Conservation (phyloP, 2,113 vertebrate genomes). For the Rattus norvegicus region DNA sequence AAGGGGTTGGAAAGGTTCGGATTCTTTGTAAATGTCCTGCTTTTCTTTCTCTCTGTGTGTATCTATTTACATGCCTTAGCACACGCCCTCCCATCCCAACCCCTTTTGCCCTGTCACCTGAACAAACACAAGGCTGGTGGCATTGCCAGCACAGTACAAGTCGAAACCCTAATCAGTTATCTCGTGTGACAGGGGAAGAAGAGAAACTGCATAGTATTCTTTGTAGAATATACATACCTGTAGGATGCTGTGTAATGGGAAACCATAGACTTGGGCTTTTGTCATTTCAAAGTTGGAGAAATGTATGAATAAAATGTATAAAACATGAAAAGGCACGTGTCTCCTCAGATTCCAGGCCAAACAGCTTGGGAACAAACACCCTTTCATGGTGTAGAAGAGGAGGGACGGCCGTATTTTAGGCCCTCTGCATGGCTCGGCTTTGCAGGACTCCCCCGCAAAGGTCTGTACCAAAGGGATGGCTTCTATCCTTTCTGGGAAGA, state of each 20-base stretch:
- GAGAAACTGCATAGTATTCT: slow-evolving; percentile 81
- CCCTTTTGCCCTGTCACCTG: slow-evolving; percentile 63
- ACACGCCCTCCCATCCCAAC: slow-evolving; percentile 70
- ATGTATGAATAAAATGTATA: slow-evolving; percentile 77
- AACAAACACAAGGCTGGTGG: slow-evolving; percentile 58
- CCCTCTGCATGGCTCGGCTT: background rate
- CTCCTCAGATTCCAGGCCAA: slow-evolving; percentile 64
- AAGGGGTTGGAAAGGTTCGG: slow-evolving; percentile 69
- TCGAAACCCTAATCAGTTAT: slow-evolving; percentile 71
- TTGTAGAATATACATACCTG: slow-evolving; percentile 82
- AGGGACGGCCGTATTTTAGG: background rate
- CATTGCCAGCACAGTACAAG: slow-evolving; percentile 67
- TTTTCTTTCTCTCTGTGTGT: slow-evolving; percentile 83
- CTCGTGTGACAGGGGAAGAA: slow-evolving; percentile 75
- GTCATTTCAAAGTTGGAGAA: slow-evolving; percentile 73
- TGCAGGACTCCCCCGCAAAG: background rate
- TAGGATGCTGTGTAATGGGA: slow-evolving; percentile 76
- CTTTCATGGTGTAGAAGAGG: background rate
- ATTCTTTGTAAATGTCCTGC: slow-evolving; percentile 76
- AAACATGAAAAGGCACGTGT: slow-evolving; percentile 75
- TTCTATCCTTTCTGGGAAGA: background rate
- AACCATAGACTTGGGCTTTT: slow-evolving; percentile 77
- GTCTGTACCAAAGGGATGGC: background rate
- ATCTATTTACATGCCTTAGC: slow-evolving; percentile 76
- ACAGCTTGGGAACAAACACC: background rate